These are phyloP conservation scores for Paracyprichromis sp. DNA, from an alignment of 2,113 vertebrate genomes.

Conservation along the genomic window DNA sequence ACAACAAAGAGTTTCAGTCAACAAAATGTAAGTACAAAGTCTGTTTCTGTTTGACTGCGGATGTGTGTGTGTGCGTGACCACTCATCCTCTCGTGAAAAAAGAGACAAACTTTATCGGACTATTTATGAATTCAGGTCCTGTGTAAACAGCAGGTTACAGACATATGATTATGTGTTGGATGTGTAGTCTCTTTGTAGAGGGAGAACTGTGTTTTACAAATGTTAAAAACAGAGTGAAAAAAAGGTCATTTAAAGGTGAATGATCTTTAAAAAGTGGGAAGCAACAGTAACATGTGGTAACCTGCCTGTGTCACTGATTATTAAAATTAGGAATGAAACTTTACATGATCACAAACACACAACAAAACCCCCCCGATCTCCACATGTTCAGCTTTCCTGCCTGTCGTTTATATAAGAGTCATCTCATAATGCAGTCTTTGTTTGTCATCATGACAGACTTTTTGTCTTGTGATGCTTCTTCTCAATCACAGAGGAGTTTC, in stretches of 20 bases:
- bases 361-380: background rate
- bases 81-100: background rate
- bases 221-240: background rate
- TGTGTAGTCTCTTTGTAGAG: background rate
- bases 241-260: background rate
- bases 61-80: background rate
- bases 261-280: background rate
- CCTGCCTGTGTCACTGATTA: background rate
- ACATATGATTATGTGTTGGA: background rate
- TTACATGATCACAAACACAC: background rate
- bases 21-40: conserved; percentile 27
- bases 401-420: background rate
- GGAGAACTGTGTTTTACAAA: background rate
- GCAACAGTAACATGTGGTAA: background rate
- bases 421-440: background rate
- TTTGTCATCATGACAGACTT: background rate
- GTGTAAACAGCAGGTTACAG: background rate
- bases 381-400: background rate
- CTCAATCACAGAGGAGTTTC: background rate
- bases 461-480: background rate
- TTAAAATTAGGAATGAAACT: background rate
- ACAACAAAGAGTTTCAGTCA: background rate
- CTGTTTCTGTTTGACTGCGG: background rate
- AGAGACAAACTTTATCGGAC: background rate
- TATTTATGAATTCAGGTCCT: background rate